Evolutionary conservation across 2,113 vertebrate genomes (phyloP).

Genomic region (Oncorhynchus nerka): DNA sequence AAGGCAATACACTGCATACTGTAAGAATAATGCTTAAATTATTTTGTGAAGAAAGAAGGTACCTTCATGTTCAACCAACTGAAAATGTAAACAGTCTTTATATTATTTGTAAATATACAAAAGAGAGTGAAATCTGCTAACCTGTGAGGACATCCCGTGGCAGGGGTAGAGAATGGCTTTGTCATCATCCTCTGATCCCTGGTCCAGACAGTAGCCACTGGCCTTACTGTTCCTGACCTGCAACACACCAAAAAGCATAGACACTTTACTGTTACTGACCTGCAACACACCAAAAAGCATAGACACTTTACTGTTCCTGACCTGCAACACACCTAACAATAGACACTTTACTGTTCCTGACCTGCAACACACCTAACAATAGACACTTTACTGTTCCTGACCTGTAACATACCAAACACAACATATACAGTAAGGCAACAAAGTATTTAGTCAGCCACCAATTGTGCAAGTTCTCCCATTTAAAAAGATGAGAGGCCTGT

Average conservation of each 20-base stretch:
- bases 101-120: too few species aligned
- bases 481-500: too few species aligned
- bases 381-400: too few species aligned
- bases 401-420: too few species aligned
- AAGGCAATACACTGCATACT: not conserved
- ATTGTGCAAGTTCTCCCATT: too few species aligned
- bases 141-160: constrained; percentile 98
- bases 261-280: constrained; percentile 76
- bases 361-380: too few species aligned
- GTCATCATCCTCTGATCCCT: constrained; percentile 93
- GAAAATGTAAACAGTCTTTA: too few species aligned
- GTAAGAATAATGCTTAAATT: not conserved
- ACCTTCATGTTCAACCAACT: too few species aligned
- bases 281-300: constrained; percentile 48
- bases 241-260: constrained; percentile 14
- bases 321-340: constrained; percentile 68
- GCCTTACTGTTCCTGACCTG: constrained; percentile 98
- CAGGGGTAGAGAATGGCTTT: constrained; percentile 95
- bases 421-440: too few species aligned
- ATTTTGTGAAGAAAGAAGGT: too few species aligned
- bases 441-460: too few species aligned
- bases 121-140: constrained; percentile 41
- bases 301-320: constrained; percentile 65
- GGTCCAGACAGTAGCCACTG: constrained; percentile 94
- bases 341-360: too few species aligned